Conservation (phyloP, 2,888 invertebrate species). For the Drosophila emarginata region DNA sequence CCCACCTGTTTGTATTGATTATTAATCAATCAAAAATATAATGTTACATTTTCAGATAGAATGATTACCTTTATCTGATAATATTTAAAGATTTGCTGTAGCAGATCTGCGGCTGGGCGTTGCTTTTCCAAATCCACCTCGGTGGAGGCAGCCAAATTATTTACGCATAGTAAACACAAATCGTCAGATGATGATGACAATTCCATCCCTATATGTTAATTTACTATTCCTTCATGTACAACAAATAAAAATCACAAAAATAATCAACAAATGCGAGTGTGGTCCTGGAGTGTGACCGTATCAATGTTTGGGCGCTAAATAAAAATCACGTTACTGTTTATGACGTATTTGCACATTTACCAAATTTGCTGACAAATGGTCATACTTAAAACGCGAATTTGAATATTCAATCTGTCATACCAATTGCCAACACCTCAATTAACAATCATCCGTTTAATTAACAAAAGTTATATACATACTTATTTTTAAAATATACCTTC, state of each 20-base stretch:
- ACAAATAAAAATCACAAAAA: constrained; percentile 27
- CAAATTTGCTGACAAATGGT: neutral
- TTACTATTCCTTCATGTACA: constrained; percentile 20
- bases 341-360: neutral
- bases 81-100: constrained; percentile 22
- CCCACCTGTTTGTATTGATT: neutral
- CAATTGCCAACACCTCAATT: too few relatives aligned
- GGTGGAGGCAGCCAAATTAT: neutral
- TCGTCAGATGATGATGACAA: neutral
- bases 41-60: neutral
- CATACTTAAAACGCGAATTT: neutral
- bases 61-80: constrained; percentile 33
- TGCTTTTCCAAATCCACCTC: constrained; percentile 10
- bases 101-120: constrained; percentile 9
- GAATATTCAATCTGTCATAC: too few relatives aligned
- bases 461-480: too few relatives aligned
- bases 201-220: neutral
- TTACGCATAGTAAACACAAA: constrained; percentile 25
- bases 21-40: neutral
- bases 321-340: neutral
- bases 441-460: too few relatives aligned
- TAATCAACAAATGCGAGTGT: constrained; percentile 1
- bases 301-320: neutral
- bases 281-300: neutral
- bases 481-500: too few relatives aligned